Percentiles rank a stretch among this genome's conserved stretches.
phyloP scores from a whole-genome alignment of 2,888 invertebrate genomes.

The Dynastes maya region DNA sequence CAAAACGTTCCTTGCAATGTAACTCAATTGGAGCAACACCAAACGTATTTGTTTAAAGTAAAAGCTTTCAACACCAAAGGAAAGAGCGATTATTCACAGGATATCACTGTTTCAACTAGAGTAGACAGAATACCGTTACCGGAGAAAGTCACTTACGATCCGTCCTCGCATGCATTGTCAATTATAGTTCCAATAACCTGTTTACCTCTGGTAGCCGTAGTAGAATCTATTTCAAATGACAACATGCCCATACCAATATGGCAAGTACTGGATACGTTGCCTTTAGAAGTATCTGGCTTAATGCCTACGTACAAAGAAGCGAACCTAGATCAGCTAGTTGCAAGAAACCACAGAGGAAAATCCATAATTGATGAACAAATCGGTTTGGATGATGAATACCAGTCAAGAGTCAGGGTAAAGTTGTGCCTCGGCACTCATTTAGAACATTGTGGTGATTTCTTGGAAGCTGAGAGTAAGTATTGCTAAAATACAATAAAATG shows the following conservation, averaged over 20 bases:
- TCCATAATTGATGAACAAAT: slow-evolving; percentile 74
- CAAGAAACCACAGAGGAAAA: slow-evolving; percentile 71
- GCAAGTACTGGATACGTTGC: slow-evolving; percentile 83
- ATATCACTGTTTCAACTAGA: slow-evolving; percentile 85
- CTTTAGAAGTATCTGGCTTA: slow-evolving; percentile 81
- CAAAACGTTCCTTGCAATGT: slow-evolving; percentile 91
- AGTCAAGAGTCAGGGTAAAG: slow-evolving; percentile 83
- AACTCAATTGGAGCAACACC: slow-evolving; percentile 88
- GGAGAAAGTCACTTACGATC: slow-evolving; percentile 87
- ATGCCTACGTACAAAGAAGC: slow-evolving; percentile 81
- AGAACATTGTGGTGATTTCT: slow-evolving; percentile 88
- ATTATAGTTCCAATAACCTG: slow-evolving; percentile 88
- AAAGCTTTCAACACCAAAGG: slow-evolving; percentile 92
- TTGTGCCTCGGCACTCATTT: slow-evolving; percentile 87
- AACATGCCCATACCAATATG: slow-evolving; percentile 75
- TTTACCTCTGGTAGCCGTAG: slow-evolving; percentile 82
- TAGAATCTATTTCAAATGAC: slow-evolving; percentile 79
- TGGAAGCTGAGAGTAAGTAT: slow-evolving; percentile 87
- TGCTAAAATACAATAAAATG: not conserved
- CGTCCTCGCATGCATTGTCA: slow-evolving; percentile 82
- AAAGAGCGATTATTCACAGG: slow-evolving; percentile 87
- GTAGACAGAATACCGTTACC: slow-evolving; percentile 89
- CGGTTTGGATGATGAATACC: slow-evolving; percentile 76
- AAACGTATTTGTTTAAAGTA: slow-evolving; percentile 88
- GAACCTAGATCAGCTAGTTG: slow-evolving; percentile 77